phyloP scores from a whole-genome alignment of 2,888 invertebrate species.

The Tinea trinotella region DNA sequence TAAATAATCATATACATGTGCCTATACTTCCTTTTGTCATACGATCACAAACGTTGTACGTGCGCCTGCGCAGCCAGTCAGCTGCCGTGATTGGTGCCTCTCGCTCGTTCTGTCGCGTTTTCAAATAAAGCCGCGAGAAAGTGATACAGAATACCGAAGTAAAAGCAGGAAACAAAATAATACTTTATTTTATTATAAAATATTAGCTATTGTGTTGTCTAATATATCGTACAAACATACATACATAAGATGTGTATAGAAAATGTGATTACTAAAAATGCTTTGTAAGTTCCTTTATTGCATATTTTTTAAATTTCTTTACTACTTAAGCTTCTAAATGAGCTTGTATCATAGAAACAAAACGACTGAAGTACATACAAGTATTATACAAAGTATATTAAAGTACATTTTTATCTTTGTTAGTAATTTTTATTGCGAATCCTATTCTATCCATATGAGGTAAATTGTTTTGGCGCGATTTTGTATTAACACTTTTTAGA shows the following conservation, averaged over 20 bases:
- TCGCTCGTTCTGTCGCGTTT: slow-evolving; percentile 38
- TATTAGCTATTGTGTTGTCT: background rate
- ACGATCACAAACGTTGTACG: background rate
- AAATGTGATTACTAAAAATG: background rate
- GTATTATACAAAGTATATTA: too few species aligned
- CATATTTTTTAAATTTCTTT: too few species aligned
- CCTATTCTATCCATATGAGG: too few species aligned
- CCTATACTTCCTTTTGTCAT: background rate
- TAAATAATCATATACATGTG: too few species aligned
- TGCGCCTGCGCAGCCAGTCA: slow-evolving; percentile 32
- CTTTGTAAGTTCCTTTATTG: slow-evolving; percentile 13
- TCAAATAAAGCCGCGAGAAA: slow-evolving; percentile 26
- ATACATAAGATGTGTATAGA: background rate
- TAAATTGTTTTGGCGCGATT: too few species aligned
- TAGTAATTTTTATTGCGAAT: too few species aligned
- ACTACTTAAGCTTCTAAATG: too few species aligned
- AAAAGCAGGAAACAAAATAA: slow-evolving; percentile 29
- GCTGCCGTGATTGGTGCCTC: slow-evolving; percentile 36
- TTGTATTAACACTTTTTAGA: too few species aligned
- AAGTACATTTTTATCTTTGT: too few species aligned
- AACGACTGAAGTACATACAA: too few species aligned
- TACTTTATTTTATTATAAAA: background rate
- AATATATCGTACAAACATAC: background rate
- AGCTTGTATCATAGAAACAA: too few species aligned
- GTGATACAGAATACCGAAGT: slow-evolving; percentile 25